Evolutionary conservation across 2,888 invertebrate genomes (phyloP), one percentile per base, ranked within the genome.

Genomic region (Ichneumon xanthorius): DNA sequence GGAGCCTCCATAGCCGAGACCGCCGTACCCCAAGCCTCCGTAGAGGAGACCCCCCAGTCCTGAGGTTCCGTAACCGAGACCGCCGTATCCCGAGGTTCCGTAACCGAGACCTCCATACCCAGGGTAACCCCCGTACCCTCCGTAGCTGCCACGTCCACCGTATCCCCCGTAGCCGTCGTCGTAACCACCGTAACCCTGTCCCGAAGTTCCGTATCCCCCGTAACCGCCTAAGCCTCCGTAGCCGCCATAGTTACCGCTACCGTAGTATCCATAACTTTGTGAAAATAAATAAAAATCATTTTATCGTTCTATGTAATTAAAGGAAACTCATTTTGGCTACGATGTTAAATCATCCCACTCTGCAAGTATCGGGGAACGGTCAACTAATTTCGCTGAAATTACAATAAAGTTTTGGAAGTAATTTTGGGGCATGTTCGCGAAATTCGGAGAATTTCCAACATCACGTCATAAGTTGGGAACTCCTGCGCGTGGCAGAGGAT

Each of bases 81-180:
- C 82, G 14, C 71, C 71, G 37, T 75, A 73, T 71, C 82, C 82
- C 87, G 61, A 30, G 30, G 26, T 26, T 33, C 61, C 61, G 16
- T 63, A 83, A 76, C 85, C 78, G 4, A 72, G 72, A 80, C 95
- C 95, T 87, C 95, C 96, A 88, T 96, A 95, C 67, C 82, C 82
- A 73, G 48, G 48, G 55, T 84, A 87, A 4, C 89, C 89, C 19
- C 80, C 87, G 26, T 84, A 85, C 19, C 89, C 88, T 1, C 86
- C 85, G 45, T 90, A 89, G 75, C 87, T 85, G 16, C 82, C 75
- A 11, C 37, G 65, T 22, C 77, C 88, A 87, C 88, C 90, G 50
- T 88, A 88, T n/a, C 77, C 79, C 9, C 87, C 86, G 55, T 76
- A 86, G 22, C 86, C 82, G n/a, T 81, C 73, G 53, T 84, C 86